A percentile compares a stretch with the other conserved stretches of the same genome.
Evolutionary conservation across 2,888 invertebrate species (phyloP).

Genomic region (Spilarctia lutea): DNA sequence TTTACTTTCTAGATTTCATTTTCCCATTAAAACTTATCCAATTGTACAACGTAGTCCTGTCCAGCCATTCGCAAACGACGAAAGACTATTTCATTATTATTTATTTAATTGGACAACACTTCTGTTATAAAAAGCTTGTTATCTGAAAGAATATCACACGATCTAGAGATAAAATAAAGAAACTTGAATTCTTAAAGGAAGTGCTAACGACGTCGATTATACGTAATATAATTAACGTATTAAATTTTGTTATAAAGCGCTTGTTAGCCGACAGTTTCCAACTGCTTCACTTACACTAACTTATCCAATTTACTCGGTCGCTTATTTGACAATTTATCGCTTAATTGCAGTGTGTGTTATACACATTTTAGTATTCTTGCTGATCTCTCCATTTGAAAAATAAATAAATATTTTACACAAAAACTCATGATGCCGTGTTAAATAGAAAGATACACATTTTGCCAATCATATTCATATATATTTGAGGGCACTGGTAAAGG

Average conservation of each 20-base stretch:
- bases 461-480: no score
- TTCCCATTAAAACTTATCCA: no score
- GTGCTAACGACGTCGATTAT: background rate
- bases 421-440: no score
- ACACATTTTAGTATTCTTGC: no score
- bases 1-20: no score
- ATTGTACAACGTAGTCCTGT: background rate
- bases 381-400: no score
- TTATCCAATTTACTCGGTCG: constrained; percentile 23
- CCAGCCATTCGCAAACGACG: background rate
- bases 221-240: constrained; percentile 1
- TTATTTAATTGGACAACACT: background rate
- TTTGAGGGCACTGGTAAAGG: no score
- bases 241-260: constrained; percentile 5
- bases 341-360: no score
- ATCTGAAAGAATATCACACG: background rate
- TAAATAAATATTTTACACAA: no score
- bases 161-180: background rate
- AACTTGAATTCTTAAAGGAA: background rate
- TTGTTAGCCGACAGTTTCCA: constrained; percentile 21
- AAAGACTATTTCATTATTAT: background rate
- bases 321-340: no score
- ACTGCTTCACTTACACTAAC: constrained; percentile 26
- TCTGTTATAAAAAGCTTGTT: background rate
- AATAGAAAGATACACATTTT: no score